These are phyloP conservation scores for Carettochelys insculpta DNA, from an alignment of 2,113 vertebrate species.

Conservation along the genomic window DNA sequence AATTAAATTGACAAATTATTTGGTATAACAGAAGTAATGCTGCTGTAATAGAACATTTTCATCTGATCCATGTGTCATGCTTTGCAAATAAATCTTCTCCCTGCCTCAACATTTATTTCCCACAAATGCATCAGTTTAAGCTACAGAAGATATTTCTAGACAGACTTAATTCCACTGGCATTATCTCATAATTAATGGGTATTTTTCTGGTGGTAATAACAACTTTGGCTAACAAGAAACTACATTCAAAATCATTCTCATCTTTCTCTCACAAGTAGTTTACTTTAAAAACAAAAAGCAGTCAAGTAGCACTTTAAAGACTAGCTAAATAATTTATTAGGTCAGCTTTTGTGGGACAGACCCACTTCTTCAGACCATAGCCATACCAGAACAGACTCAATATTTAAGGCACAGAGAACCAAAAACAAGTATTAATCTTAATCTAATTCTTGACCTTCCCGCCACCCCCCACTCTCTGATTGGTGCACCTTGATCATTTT, in stretches of 20 bases:
- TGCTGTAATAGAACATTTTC: not conserved
- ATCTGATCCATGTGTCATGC: not conserved
- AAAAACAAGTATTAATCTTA: too few relatives aligned
- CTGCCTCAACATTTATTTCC: not conserved
- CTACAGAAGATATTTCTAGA: not conserved
- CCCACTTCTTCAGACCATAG: too few relatives aligned
- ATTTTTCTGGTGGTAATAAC: not conserved
- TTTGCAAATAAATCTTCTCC: conserved; percentile 28
- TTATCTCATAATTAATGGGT: not conserved
- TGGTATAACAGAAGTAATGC: conserved; percentile 15
- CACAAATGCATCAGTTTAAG: not conserved
- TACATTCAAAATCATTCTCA: not conserved
- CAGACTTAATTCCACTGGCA: not conserved
- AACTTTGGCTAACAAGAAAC: not conserved
- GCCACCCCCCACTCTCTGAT: too few relatives aligned
- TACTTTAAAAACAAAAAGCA: too few relatives aligned
- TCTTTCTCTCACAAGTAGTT: not conserved
- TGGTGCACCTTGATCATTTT: too few relatives aligned
- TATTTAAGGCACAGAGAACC: too few relatives aligned
- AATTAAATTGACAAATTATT: conserved; percentile 23
- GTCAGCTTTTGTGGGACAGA: too few relatives aligned
- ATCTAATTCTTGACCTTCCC: too few relatives aligned
- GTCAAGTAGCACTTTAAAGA: too few relatives aligned
- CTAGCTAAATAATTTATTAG: too few relatives aligned
- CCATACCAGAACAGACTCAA: too few relatives aligned